A percentile compares a stretch with the other conserved stretches of the same genome.
phyloP scores from a whole-genome alignment of 2,888 invertebrate genomes.

The Heterodera filipjevi region DNA sequence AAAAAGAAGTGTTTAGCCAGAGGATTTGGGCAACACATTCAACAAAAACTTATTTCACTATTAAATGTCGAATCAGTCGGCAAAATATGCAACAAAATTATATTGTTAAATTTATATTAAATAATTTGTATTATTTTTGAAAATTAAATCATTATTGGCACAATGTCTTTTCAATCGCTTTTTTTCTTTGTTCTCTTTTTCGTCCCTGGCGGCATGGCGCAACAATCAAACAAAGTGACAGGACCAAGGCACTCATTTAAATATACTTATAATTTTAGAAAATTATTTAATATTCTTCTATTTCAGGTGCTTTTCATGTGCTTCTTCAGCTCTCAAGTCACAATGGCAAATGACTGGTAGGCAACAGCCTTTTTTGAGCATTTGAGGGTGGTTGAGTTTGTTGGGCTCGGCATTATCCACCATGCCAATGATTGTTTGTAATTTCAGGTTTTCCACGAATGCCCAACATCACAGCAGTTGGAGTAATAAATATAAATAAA shows the following conservation, averaged over 20 bases:
- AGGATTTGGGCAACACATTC: not conserved
- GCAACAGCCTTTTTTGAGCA: too few species aligned
- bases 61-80: too few species aligned
- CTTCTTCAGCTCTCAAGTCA: slow-evolving; percentile 11
- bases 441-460: not conserved
- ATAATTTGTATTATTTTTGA: not conserved
- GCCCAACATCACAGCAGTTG: not conserved
- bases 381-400: too few species aligned
- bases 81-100: too few species aligned
- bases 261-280: not conserved
- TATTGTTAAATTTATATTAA: too few species aligned
- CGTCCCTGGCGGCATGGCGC: not conserved
- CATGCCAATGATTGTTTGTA: too few species aligned
- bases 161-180: not conserved
- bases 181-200: not conserved
- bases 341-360: slow-evolving; percentile 25
- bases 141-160: not conserved
- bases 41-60: not conserved
- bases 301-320: slow-evolving; percentile 26
- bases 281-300: not conserved
- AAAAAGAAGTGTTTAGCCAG: not conserved
- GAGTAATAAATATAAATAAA: not conserved
- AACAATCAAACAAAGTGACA: slow-evolving; percentile 3
- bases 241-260: not conserved
- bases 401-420: too few species aligned